Conservation (phyloP, 2,113 vertebrate genomes). For the Dicaeum eximium region DNA sequence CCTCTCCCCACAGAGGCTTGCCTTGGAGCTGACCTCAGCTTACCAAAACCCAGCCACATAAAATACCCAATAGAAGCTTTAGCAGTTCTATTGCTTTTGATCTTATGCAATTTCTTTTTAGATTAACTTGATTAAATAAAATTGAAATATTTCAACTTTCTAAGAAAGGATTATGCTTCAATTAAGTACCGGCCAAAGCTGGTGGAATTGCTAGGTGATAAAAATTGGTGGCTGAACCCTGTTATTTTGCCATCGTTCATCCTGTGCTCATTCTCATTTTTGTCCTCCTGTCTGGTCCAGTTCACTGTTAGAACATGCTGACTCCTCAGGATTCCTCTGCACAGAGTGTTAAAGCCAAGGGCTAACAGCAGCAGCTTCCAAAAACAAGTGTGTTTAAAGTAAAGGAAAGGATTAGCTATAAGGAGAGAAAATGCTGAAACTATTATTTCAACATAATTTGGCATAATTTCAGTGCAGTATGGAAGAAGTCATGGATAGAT, state of each 20-base stretch:
- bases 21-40: neutral
- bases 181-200: neutral
- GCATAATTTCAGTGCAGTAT: neutral
- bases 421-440: neutral
- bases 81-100: neutral
- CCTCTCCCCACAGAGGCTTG: neutral
- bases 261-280: neutral
- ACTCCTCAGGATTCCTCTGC: neutral
- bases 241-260: neutral
- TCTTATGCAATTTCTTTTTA: neutral
- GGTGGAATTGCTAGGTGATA: neutral
- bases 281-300: constrained; percentile 7
- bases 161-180: neutral
- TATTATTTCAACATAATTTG: neutral
- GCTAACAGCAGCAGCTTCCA: constrained; percentile 33
- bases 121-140: neutral
- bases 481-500: neutral
- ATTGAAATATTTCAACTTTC: neutral
- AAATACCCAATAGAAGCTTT: neutral
- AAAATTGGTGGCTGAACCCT: neutral
- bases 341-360: constrained; percentile 44
- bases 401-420: neutral
- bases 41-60: neutral
- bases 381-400: neutral
- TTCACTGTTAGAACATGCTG: constrained; percentile 45